Conservation (phyloP, 2,888 invertebrate genomes). For the Microctonus aethiopoides region DNA sequence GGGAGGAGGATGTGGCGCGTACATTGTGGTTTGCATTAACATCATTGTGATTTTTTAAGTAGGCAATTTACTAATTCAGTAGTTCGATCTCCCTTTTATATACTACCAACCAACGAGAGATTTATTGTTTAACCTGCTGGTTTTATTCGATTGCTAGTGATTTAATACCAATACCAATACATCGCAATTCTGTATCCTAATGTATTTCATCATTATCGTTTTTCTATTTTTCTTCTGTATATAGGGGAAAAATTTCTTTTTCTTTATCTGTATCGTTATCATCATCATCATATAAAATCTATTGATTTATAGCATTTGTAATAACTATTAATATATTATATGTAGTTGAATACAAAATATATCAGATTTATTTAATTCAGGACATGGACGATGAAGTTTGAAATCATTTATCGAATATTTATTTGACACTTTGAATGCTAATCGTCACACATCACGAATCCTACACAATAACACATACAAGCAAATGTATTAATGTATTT, state of each 20-base stretch:
- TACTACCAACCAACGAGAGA: slow-evolving; percentile 31
- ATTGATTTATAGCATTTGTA: not conserved
- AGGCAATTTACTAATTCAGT: slow-evolving; percentile 66
- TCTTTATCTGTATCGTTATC: too few relatives aligned
- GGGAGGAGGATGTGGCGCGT: slow-evolving; percentile 19
- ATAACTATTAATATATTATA: not conserved
- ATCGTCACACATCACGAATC: not conserved
- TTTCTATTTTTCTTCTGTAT: not conserved
- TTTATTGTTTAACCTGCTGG: slow-evolving; percentile 44
- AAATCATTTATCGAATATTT: not conserved
- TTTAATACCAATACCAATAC: slow-evolving; percentile 43
- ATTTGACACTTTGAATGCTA: not conserved
- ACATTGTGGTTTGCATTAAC: slow-evolving; percentile 57
- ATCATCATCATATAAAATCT: not conserved
- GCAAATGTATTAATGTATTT: not conserved
- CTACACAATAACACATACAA: not conserved
- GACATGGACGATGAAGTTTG: not conserved
- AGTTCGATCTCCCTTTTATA: slow-evolving; percentile 38
- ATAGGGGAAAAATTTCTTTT: too few relatives aligned
- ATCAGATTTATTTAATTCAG: slow-evolving; percentile 1
- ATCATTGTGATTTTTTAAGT: slow-evolving; percentile 65
- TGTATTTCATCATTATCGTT: not conserved
- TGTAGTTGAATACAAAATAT: not conserved
- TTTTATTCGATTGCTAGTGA: slow-evolving; percentile 44
- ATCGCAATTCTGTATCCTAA: slow-evolving; percentile 33